Percentiles rank a stretch among this genome's conserved stretches.
phyloP scores from a whole-genome alignment of 2,797 vertebrate genomes.

The Peromyscus melanophrys region DNA sequence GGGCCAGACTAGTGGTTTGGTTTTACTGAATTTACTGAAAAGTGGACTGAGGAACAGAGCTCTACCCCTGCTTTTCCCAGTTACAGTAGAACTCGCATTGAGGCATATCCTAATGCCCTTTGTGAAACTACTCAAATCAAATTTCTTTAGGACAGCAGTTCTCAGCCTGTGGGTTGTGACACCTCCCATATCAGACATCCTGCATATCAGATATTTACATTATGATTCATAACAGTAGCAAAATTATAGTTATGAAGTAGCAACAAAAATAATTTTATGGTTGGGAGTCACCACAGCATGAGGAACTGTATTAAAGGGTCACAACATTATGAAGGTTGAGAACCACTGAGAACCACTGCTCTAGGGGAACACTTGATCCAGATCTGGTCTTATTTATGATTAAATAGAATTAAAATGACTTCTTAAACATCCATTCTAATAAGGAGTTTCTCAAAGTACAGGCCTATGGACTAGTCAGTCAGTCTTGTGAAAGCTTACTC shows the following conservation, averaged over 20 bases:
- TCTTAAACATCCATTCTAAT: slow-evolving; percentile 64
- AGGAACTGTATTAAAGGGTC: not conserved
- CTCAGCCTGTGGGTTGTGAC: not conserved
- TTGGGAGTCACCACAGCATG: not conserved
- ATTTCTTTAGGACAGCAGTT: slow-evolving; percentile 20
- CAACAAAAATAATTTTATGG: not conserved
- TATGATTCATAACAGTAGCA: not conserved
- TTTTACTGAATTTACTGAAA: slow-evolving; percentile 29
- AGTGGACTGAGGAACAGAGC: slow-evolving; percentile 16
- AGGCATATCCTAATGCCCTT: not conserved
- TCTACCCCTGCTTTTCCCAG: not conserved
- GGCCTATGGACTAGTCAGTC: not conserved
- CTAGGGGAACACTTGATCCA: slow-evolving; percentile 42
- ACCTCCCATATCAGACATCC: not conserved
- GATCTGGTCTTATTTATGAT: not conserved
- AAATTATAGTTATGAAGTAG: not conserved
- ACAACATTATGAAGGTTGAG: not conserved
- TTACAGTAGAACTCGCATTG: slow-evolving; percentile 8
- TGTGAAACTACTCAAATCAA: slow-evolving; percentile 51
- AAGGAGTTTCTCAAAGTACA: slow-evolving; percentile 40
- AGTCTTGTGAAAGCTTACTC: slow-evolving; percentile 30
- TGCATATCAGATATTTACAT: no score
- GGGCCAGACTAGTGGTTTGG: not conserved
- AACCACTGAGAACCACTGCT: not conserved
- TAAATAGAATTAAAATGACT: slow-evolving; percentile 59